These are phyloP conservation scores for Amblyopsis rosae DNA, from an alignment of 2,113 vertebrate genomes.

Conservation along the genomic window DNA sequence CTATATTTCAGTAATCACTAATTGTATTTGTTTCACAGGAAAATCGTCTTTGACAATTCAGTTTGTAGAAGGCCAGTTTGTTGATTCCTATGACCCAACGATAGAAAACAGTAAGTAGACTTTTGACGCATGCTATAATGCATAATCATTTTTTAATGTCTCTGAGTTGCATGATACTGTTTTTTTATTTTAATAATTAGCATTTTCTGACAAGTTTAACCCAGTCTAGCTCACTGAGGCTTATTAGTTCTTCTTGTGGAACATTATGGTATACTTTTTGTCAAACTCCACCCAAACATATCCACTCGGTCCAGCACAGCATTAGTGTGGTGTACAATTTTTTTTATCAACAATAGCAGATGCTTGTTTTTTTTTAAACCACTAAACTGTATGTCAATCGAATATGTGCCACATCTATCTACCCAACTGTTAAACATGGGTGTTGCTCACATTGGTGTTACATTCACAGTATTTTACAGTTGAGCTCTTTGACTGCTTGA, in stretches of 20 bases:
- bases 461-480: no score
- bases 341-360: no score
- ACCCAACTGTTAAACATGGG: no score
- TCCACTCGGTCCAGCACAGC: background rate
- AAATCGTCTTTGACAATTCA: slow-evolving; percentile 99
- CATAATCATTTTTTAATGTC: background rate
- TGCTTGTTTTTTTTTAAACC: no score
- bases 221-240: background rate
- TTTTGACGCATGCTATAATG: fast-evolving
- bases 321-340: no score
- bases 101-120: slow-evolving; percentile 98
- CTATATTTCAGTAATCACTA: background rate
- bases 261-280: background rate
- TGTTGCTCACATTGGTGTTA: no score
- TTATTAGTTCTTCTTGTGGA: background rate
- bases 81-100: slow-evolving; percentile 98
- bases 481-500: no score
- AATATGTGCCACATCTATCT: no score
- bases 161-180: background rate
- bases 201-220: no score
- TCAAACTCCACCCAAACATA: background rate
- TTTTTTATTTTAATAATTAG: background rate
- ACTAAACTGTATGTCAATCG: no score
- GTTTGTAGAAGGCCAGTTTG: slow-evolving; percentile 99
- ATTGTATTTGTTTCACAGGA: slow-evolving; percentile 76